These are phyloP conservation scores for Malachius bipustulatus DNA, from an alignment of 2,888 invertebrate species.

Conservation along the genomic window DNA sequence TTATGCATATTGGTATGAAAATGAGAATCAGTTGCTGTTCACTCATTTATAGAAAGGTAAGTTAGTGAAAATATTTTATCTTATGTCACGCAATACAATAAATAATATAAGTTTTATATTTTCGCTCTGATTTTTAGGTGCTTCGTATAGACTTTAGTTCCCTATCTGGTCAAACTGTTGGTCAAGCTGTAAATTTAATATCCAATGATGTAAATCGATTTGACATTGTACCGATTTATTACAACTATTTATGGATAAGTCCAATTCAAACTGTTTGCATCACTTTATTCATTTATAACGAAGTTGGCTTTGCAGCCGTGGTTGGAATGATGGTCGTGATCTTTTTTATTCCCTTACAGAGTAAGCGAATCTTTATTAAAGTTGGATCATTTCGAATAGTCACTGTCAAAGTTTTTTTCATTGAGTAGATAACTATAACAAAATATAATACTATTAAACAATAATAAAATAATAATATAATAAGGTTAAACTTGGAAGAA, in stretches of 20 bases:
- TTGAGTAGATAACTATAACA: too few relatives aligned
- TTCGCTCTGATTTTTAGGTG: conserved; percentile 51
- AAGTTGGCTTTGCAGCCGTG: conserved; percentile 29
- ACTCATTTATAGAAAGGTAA: conserved; percentile 65
- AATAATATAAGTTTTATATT: conserved; percentile 2
- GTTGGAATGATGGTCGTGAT: conserved; percentile 8
- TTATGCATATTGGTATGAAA: conserved; percentile 58
- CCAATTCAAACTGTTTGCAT: conserved; percentile 53
- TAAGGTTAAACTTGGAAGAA: too few relatives aligned
- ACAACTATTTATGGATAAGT: conserved; percentile 63
- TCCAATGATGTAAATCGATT: conserved; percentile 67
- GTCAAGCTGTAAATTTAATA: conserved; percentile 54
- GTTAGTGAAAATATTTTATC: conserved; percentile 27
- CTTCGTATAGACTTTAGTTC: conserved; percentile 61
- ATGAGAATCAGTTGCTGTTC: conserved; percentile 60
- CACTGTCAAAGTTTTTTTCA: too few relatives aligned
- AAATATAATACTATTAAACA: too few relatives aligned
- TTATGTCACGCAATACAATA: conserved; percentile 4
- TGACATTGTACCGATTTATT: conserved; percentile 53
- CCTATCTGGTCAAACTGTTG: conserved; percentile 52
- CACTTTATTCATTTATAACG: conserved; percentile 42
- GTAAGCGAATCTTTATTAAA: conserved; percentile 4
- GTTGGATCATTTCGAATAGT: too few relatives aligned
- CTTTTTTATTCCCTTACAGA: conserved; percentile 8
- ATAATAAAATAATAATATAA: too few relatives aligned